Conservation (phyloP, 2,113 vertebrate genomes). For the Campylorhamphus procurvoides region DNA sequence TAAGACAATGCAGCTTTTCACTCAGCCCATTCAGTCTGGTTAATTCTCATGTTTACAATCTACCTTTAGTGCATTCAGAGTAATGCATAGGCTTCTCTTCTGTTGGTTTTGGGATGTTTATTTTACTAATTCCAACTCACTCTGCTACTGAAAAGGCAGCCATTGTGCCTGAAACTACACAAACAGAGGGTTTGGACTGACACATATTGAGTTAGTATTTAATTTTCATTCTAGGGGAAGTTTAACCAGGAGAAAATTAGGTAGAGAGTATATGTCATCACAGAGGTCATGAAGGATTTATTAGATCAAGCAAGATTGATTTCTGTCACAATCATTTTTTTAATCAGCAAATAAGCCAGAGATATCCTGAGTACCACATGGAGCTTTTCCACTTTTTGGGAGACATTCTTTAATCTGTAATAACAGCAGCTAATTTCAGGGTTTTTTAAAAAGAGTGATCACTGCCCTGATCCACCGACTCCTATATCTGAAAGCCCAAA, state of each 20-base stretch:
- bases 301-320: background rate
- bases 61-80: background rate
- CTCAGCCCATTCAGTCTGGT: background rate
- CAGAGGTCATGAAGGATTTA: background rate
- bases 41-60: background rate
- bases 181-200: background rate
- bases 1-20: background rate
- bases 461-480: background rate
- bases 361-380: background rate
- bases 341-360: background rate
- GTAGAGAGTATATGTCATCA: background rate
- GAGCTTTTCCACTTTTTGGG: background rate
- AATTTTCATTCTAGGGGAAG: background rate
- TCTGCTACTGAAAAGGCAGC: background rate
- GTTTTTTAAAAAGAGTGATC: background rate
- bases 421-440: background rate
- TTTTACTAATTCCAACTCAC: background rate
- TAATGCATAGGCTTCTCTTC: background rate
- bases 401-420: background rate
- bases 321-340: background rate
- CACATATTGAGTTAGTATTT: background rate
- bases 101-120: background rate
- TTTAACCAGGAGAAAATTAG: background rate
- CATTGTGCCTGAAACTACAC: background rate
- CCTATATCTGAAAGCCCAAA: background rate